These are phyloP conservation scores for Avahi laniger DNA, from an alignment of 2,797 vertebrate species.

Conservation along the genomic window DNA sequence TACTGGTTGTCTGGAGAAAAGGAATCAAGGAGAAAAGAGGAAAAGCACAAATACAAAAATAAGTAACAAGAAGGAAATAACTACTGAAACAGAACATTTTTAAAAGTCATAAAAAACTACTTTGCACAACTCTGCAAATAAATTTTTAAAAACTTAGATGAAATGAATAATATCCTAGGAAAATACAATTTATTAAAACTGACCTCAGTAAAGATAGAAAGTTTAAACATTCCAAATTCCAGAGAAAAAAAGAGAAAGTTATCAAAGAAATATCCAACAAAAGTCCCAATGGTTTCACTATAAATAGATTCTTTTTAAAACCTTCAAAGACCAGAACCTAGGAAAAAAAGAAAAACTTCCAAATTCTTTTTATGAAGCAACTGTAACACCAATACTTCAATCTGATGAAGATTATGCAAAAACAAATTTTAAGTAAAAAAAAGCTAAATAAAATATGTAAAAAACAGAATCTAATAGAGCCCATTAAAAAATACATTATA, in stretches of 20 bases:
- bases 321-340: not conserved
- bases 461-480: not conserved
- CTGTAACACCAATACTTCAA: not conserved
- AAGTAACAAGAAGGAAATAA: not conserved
- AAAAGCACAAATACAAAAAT: not conserved
- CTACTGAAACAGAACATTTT: not conserved
- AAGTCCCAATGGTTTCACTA: not conserved
- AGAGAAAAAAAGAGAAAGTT: not conserved
- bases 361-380: not conserved
- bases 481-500: not conserved
- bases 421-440: not conserved
- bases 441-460: not conserved
- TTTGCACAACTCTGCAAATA: not conserved
- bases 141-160: not conserved
- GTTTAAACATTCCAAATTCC: not conserved
- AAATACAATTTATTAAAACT: conserved; percentile 10
- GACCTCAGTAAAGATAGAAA: not conserved
- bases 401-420: not conserved
- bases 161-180: not conserved
- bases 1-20: not conserved
- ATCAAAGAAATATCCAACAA: not conserved
- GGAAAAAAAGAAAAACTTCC: not conserved
- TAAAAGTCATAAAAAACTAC: not conserved
- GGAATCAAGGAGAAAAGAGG: not conserved
- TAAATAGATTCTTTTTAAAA: not conserved